These are phyloP conservation scores for Acromyrmex echinatior DNA, from an alignment of 1,140 invertebrate species.

Conservation along the genomic window DNA sequence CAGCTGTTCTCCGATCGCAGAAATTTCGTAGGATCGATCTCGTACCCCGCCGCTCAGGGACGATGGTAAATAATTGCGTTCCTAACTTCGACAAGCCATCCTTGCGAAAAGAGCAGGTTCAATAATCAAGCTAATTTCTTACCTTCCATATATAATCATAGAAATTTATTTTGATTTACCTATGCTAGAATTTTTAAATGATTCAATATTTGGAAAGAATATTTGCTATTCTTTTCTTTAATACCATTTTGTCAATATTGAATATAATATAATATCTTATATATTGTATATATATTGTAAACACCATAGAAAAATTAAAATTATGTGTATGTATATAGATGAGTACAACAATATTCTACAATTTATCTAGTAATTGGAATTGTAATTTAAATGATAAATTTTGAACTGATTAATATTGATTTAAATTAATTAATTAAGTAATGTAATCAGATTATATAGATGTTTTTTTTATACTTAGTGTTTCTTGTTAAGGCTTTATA, in stretches of 20 bases:
- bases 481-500: neutral
- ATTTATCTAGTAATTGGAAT: neutral
- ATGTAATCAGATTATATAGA: neutral
- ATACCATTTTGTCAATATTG: neutral
- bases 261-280: neutral
- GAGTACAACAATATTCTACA: neutral
- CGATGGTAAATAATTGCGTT: slow-evolving; percentile 43
- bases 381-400: neutral
- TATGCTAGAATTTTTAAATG: neutral
- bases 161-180: neutral
- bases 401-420: neutral
- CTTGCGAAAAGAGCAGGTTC: neutral
- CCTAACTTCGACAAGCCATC: slow-evolving; percentile 20
- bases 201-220: neutral
- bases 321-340: neutral
- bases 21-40: slow-evolving; percentile 60
- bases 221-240: neutral
- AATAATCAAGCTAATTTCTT: slow-evolving; percentile 13
- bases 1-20: slow-evolving; percentile 65
- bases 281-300: neutral
- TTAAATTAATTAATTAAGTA: neutral
- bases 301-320: neutral
- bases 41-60: slow-evolving; percentile 7
- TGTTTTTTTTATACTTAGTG: neutral
- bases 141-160: neutral